Conservation (phyloP, 2,888 invertebrate genomes). For the Dioctria rufipes region DNA sequence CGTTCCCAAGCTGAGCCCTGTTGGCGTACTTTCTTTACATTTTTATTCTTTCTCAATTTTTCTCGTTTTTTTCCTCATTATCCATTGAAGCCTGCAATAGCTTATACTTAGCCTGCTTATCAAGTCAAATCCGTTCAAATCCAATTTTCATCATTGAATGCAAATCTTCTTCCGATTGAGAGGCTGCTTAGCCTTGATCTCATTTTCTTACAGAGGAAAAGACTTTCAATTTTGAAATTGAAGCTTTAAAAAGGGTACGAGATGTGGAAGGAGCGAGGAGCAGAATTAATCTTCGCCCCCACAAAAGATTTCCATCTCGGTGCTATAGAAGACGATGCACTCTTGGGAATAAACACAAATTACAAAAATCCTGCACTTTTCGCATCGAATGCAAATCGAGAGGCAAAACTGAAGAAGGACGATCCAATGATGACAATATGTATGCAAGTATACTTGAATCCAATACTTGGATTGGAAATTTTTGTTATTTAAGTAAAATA, state of each 20-base stretch:
- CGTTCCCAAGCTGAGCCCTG: slow-evolving; percentile 20
- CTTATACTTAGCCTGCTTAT: slow-evolving; percentile 50
- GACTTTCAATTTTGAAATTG: slow-evolving; percentile 51
- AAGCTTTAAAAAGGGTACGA: slow-evolving; percentile 38
- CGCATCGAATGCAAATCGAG: too few relatives aligned
- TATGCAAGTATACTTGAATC: too few relatives aligned
- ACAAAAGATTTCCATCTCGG: neutral
- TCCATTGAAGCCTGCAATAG: slow-evolving; percentile 48
- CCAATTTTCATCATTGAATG: slow-evolving; percentile 53
- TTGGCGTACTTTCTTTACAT: slow-evolving; percentile 34
- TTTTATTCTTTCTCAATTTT: slow-evolving; percentile 44
- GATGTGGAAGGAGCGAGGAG: neutral
- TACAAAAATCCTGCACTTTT: slow-evolving; percentile 1
- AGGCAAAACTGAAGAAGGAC: too few relatives aligned
- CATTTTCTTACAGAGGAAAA: slow-evolving; percentile 54
- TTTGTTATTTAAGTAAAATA: too few relatives aligned
- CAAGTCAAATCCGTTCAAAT: slow-evolving; percentile 52
- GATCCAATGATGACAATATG: too few relatives aligned
- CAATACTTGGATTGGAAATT: too few relatives aligned
- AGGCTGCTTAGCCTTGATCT: slow-evolving; percentile 55
- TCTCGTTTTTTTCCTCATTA: slow-evolving; percentile 41
- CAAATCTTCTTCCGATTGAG: slow-evolving; percentile 55
- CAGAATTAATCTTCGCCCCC: slow-evolving; percentile 16
- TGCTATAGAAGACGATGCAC: neutral
- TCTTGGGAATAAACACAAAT: slow-evolving; percentile 20